Conservation (phyloP, 2,888 invertebrate species). For the Zeuzera pyrina region DNA sequence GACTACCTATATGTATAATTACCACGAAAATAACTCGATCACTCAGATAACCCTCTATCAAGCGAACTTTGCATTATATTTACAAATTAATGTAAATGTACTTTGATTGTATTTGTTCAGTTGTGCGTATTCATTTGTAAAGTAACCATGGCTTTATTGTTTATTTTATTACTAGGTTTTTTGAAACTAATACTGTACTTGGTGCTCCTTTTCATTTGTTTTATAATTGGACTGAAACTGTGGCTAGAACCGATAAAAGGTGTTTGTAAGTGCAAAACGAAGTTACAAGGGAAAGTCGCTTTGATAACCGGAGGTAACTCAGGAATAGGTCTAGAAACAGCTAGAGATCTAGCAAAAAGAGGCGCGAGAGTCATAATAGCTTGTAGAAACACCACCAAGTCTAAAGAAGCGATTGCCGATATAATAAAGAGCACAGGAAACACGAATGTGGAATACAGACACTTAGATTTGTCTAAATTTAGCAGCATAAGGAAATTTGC, state of each 20-base stretch:
- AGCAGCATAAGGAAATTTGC: constrained; percentile 74
- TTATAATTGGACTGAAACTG: no score
- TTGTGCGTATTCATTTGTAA: no score
- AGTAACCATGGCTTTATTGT: no score
- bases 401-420: constrained; percentile 77
- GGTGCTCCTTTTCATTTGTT: no score
- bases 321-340: constrained; percentile 87
- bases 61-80: no score
- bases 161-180: no score
- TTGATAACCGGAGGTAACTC: constrained; percentile 87
- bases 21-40: no score
- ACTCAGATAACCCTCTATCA: no score
- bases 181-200: no score
- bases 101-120: no score
- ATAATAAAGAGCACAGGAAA: constrained; percentile 81
- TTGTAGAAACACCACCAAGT: constrained; percentile 77
- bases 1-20: no score
- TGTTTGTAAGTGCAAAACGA: constrained; percentile 35
- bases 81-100: no score
- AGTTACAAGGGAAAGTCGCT: constrained; percentile 71
- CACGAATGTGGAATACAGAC: constrained; percentile 74
- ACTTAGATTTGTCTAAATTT: constrained; percentile 58
- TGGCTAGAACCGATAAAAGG: constrained; percentile 26
- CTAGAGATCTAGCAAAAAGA: constrained; percentile 77
- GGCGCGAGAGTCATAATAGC: constrained; percentile 83